These are phyloP conservation scores for Aporophyla nigra DNA, from an alignment of 2,888 invertebrate genomes.

Conservation along the genomic window DNA sequence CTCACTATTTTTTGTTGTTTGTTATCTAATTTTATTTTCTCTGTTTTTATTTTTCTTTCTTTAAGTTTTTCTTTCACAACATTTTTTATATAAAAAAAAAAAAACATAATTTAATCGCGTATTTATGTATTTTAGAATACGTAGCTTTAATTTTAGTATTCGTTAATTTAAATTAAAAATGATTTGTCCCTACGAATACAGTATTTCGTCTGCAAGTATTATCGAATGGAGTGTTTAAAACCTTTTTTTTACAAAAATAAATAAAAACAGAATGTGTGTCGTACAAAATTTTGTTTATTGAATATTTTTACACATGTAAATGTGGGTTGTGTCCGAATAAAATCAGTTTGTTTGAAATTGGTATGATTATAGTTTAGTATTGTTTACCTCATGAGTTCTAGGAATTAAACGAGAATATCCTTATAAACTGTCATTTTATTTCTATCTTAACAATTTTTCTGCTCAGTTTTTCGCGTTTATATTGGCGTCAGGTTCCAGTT, in stretches of 20 bases:
- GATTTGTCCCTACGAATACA: conserved; percentile 74
- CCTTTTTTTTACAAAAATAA: conserved; percentile 62
- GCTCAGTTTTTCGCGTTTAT: neutral
- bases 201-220: conserved; percentile 78
- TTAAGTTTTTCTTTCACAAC: conserved; percentile 76
- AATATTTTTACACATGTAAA: conserved; percentile 48
- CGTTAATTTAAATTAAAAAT: conserved; percentile 76
- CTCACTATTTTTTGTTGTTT: conserved; percentile 88
- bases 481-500: neutral
- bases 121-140: conserved; percentile 87
- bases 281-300: conserved; percentile 72
- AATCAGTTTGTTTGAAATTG: conserved; percentile 78
- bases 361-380: conserved; percentile 87
- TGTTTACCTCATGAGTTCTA: conserved; percentile 91
- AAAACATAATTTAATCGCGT: conserved; percentile 81
- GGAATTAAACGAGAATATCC: conserved; percentile 89
- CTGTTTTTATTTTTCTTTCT: conserved; percentile 79
- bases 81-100: conserved; percentile 68
- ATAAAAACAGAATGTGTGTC: conserved; percentile 66
- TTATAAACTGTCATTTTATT: conserved; percentile 76
- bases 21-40: conserved; percentile 89
- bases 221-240: conserved; percentile 82
- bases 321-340: conserved; percentile 69
- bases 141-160: conserved; percentile 87
- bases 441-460: neutral